phyloP scores from a whole-genome alignment of 2,797 vertebrate species.

The Danio kyathit region DNA sequence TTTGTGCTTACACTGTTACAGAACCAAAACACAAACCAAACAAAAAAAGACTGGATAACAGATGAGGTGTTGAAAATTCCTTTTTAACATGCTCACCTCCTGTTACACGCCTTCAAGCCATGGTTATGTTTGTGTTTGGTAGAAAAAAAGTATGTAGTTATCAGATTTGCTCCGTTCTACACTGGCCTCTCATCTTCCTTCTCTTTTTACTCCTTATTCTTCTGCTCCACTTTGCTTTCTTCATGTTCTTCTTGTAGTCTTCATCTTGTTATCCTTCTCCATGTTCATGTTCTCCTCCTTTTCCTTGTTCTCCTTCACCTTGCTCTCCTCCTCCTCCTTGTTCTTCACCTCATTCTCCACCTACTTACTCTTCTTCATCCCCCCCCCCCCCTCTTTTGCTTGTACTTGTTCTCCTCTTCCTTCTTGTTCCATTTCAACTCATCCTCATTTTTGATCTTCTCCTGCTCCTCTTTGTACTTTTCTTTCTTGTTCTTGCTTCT shows the following conservation, averaged over 20 bases:
- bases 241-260: too few relatives aligned
- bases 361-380: too few relatives aligned
- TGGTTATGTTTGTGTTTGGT: conserved; percentile 62
- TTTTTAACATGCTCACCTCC: conserved; percentile 48
- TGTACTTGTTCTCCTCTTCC: too few relatives aligned
- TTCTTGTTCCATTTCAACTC: too few relatives aligned
- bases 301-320: not conserved
- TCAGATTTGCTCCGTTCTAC: too few relatives aligned
- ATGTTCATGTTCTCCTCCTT: not conserved
- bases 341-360: too few relatives aligned
- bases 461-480: too few relatives aligned
- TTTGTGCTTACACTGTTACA: conserved; percentile 60
- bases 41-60: not conserved
- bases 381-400: too few relatives aligned
- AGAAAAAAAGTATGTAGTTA: not conserved
- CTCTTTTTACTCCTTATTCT: not conserved
- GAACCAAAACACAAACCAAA: conserved; percentile 40
- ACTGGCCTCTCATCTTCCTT: too few relatives aligned
- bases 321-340: not conserved
- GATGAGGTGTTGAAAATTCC: conserved; percentile 36
- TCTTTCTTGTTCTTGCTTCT: too few relatives aligned
- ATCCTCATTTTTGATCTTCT: too few relatives aligned
- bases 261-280: too few relatives aligned
- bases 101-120: conserved; percentile 57
- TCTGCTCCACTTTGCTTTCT: not conserved